A percentile compares a stretch with the other conserved stretches of the same genome.
These are phyloP conservation scores for Turritopsis rubra DNA, from an alignment of 30 jellyfish, hydroid and myxozoan species.

Conservation along the genomic window DNA sequence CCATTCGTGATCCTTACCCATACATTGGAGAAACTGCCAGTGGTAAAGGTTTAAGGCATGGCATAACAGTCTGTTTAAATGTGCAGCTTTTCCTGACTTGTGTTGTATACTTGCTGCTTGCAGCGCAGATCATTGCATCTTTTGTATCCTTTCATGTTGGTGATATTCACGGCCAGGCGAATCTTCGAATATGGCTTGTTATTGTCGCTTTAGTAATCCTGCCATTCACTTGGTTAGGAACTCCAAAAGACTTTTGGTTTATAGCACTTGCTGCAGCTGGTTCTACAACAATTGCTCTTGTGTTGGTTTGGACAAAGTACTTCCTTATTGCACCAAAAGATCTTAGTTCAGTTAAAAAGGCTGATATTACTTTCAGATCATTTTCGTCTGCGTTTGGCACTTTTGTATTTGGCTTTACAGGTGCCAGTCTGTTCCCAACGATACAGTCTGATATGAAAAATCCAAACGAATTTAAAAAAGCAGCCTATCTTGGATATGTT, in stretches of 20 bases:
- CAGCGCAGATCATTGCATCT: constrained; percentile 29
- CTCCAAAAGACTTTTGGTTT: constrained; percentile 57
- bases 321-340: constrained; percentile 21
- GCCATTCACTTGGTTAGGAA: constrained; percentile 54
- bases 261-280: constrained; percentile 45
- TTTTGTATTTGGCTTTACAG: constrained; percentile 39
- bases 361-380: constrained; percentile 24
- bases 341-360: constrained; percentile 28
- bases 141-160: constrained; percentile 32
- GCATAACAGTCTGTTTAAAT: constrained; percentile 6
- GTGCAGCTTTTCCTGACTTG: constrained; percentile 30
- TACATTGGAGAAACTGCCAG: constrained; percentile 36
- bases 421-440: constrained; percentile 43
- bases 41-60: constrained; percentile 29
- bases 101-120: constrained; percentile 25
- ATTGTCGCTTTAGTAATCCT: constrained; percentile 19
- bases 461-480: constrained; percentile 23
- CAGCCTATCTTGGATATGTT: constrained; percentile 39
- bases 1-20: constrained; percentile 49
- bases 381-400: constrained; percentile 43
- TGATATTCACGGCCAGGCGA: constrained; percentile 1
- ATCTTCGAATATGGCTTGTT: constrained; percentile 35
- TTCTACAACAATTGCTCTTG: constrained; percentile 34
- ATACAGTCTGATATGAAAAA: constrained; percentile 44
- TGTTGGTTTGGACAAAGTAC: constrained; percentile 22